Evolutionary conservation across 2,113 vertebrate genomes (phyloP), one percentile per base, ranked within the genome.

Genomic region (Acanthisitta chloris): DNA sequence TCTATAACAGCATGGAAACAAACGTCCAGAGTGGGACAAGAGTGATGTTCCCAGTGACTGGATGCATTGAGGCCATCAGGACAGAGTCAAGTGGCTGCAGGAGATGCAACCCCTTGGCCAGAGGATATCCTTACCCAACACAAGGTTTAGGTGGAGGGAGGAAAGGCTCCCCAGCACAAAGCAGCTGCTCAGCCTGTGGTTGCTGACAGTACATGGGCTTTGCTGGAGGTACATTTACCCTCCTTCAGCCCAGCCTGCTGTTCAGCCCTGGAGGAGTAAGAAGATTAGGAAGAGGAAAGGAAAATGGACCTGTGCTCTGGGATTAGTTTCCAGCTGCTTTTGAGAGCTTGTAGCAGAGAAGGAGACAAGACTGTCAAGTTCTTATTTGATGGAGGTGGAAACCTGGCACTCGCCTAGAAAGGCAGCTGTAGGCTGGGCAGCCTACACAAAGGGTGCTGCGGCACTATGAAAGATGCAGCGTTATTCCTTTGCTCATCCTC

Each of bases 191-290:
- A 81, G 64, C 36, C 25, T n/a, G 29, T 33, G 36, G 29, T 2
- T 52, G 29, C 46, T 72, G 52, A 19, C 6, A 6, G 19, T 38
- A 25, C 0, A 2, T 34, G 33, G 0, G 0, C 7, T 70, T 59
- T 92, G 34, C 45, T 36, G 12, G 19, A 36, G 25, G 66, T 20
- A 49, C 31, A 55, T 80, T 49, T 40, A 29, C 14, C 79, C 48
- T 64, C 26, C 51, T 76, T 66, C 67, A 81, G 18, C 25, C 11
- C 46, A 9, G 48, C 25, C 18, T 49, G 16, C 36, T 76, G 21
- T 36, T 42, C 55, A 51, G 33, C 49, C 38, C 67, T 80, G 40
- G 49, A 73, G 34, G 40, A 87, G 40, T 18, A 83, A 80, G 17
- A 18, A 45, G 16, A 36, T 69, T 65, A 23, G 28, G 38, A 72